Conservation (phyloP, 2,888 invertebrate species). For the Acanthosepion esculentum region DNA sequence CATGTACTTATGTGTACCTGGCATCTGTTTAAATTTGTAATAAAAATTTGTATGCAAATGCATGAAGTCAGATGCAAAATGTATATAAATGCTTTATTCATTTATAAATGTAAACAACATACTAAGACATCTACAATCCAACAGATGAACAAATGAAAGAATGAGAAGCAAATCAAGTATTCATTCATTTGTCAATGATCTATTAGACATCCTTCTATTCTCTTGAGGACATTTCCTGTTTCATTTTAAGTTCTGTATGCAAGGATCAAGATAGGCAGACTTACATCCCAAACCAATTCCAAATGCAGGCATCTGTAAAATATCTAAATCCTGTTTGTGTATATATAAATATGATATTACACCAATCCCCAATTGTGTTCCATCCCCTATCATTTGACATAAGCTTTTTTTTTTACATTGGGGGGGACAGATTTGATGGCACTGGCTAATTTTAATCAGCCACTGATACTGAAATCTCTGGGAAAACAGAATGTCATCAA, state of each 20-base stretch:
- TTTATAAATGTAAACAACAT: not conserved
- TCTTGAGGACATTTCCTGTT: not conserved
- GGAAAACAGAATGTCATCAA: not conserved
- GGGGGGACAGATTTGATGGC: not conserved
- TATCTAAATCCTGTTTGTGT: not conserved
- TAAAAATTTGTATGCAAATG: too few species aligned
- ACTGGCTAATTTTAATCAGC: slow-evolving; percentile 18
- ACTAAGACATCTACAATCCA: not conserved
- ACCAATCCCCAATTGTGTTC: not conserved
- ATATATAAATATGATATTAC: not conserved
- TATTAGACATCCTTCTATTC: not conserved
- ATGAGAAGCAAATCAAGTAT: not conserved
- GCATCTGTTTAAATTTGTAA: too few species aligned
- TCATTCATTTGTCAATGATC: not conserved
- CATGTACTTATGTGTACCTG: too few species aligned
- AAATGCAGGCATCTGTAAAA: not conserved
- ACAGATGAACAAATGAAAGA: not conserved
- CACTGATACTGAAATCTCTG: not conserved
- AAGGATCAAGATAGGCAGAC: not conserved
- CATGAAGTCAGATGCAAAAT: too few species aligned
- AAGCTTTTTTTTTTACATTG: not conserved
- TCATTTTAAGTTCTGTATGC: not conserved
- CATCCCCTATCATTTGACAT: not conserved
- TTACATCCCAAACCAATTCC: not conserved
- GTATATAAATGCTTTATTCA: not conserved